Evolutionary conservation across 2,797 vertebrate genomes (phyloP), one percentile per base, ranked within the genome.

Genomic region (Rhadinocentrus ornatus): DNA sequence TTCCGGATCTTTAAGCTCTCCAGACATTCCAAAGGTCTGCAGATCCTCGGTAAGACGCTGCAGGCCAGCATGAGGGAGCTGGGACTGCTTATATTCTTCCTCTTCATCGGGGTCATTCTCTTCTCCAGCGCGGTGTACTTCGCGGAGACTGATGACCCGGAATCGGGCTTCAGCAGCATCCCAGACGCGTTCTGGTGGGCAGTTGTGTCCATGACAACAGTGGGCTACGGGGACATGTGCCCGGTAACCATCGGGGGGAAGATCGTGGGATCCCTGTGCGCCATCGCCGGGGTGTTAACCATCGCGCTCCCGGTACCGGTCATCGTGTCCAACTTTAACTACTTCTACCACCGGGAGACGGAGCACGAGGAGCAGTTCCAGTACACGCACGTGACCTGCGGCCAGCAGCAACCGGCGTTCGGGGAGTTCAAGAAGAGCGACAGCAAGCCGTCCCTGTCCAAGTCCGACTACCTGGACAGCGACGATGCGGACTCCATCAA

Each of bases 111-210:
- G 0, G 97, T 98, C 75, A 98, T 99, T 83, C 95, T 99, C 71
- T 99, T 99, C 92, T 97, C 97, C 84, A 99, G 97, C 4, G 97
- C 97, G 0, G 97, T 98, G 12, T 99, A 97, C 87, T 98, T 99
- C 39, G 97, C 97, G 0, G 97, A 99, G 93, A 95, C 97, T 0
- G 97, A 99, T 55, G 96, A 98, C 69, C 95, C 96, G 0, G 94
- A 96, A 0, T 96, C 97, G 0, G 92, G 94, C 5, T 99, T 99
- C 86, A 93, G 91, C 80, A 98, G 97, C 83, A 98, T 99, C 92
- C 97, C 97, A 0, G 96, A 98, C 69, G 96, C 97, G 12, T 99
- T 99, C 86, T 99, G 97, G 97, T 99, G 97, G 97, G 97, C 97
- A 0, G 97, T 99, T 86, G 97, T 99, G 0, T 95, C 97, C 62